Evolutionary conservation across 2,888 invertebrate species (phyloP).

Genomic region (Axea sp.): DNA sequence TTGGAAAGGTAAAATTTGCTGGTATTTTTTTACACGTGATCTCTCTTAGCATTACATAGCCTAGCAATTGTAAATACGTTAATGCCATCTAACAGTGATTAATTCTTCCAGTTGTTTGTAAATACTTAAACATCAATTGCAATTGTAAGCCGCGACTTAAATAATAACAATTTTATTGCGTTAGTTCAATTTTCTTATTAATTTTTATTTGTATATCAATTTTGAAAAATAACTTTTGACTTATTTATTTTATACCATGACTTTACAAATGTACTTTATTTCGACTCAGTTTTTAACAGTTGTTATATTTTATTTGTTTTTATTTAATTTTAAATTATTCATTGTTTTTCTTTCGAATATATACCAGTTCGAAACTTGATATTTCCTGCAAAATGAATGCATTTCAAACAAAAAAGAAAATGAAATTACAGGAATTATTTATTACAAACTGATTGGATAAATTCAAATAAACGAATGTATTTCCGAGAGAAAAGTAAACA

Average conservation of each 20-base stretch:
- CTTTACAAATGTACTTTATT: not conserved
- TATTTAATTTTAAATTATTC: not conserved
- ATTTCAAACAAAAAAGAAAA: not conserved
- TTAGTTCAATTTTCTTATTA: not conserved
- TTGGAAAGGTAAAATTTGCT: slow-evolving; percentile 47
- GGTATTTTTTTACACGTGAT: slow-evolving; percentile 61
- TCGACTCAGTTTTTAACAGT: not conserved
- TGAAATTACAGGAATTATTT: not conserved
- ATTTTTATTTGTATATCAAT: slow-evolving; percentile 11
- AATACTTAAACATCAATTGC: slow-evolving; percentile 29
- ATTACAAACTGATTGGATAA: not conserved
- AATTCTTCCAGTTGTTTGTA: slow-evolving; percentile 60
- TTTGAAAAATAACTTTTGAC: slow-evolving; percentile 18
- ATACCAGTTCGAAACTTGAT: not conserved
- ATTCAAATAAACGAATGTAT: not conserved
- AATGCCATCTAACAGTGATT: slow-evolving; percentile 48
- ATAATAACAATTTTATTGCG: not conserved
- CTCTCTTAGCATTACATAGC: slow-evolving; percentile 54
- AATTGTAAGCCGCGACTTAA: not conserved
- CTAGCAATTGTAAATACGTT: slow-evolving; percentile 55
- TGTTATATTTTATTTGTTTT: slow-evolving; percentile 10
- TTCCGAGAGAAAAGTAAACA: too few relatives aligned
- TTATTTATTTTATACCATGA: slow-evolving; percentile 39
- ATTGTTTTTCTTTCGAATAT: not conserved
- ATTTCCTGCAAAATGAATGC: not conserved